Evolutionary conservation across 2,113 vertebrate genomes (phyloP).

Genomic region (Opisthocomus hoazin): DNA sequence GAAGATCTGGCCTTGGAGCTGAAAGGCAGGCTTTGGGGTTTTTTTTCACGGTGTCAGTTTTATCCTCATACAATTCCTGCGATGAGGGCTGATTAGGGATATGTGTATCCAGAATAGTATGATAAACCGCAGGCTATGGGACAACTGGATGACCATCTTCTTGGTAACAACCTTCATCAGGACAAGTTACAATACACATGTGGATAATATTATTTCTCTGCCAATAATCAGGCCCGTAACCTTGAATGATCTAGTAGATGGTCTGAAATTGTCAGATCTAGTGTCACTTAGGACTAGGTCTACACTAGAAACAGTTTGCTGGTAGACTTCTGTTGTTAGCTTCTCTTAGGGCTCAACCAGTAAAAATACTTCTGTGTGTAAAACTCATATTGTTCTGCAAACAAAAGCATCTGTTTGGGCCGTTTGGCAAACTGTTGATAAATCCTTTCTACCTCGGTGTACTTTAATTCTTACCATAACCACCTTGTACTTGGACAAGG

Average conservation of each 20-base stretch:
- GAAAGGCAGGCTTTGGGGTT: neutral
- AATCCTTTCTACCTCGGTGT: neutral
- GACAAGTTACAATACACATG: neutral
- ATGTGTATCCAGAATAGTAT: neutral
- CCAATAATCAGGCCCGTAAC: neutral
- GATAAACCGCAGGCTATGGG: neutral
- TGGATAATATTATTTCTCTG: neutral
- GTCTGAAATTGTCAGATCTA: neutral
- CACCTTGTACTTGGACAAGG: neutral
- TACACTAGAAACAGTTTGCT: neutral
- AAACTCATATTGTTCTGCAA: neutral
- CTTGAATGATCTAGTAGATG: neutral
- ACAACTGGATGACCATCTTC: neutral
- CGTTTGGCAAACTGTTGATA: neutral
- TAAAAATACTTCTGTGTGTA: neutral
- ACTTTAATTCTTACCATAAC: neutral
- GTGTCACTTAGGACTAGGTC: neutral
- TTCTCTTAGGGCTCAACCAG: neutral
- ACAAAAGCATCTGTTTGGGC: neutral
- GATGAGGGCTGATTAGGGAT: neutral
- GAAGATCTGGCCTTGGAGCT: neutral
- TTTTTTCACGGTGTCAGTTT: neutral
- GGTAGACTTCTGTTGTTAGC: neutral
- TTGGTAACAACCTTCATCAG: neutral
- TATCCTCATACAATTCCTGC: neutral